Conservation (phyloP, 2,113 vertebrate species). For the Pongo pygmaeus region DNA sequence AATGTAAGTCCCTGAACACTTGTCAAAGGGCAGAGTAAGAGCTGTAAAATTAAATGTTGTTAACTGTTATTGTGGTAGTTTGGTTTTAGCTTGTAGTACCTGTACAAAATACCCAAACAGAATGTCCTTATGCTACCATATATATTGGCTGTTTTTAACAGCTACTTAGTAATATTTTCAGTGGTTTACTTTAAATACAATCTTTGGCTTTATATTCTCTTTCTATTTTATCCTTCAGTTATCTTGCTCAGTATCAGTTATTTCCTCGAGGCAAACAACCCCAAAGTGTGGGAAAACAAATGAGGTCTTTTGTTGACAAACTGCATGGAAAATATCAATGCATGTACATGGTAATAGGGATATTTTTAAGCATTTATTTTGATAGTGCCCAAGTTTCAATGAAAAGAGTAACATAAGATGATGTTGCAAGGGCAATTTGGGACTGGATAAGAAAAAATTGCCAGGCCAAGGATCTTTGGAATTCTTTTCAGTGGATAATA, state of each 20-base stretch:
- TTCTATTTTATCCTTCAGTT: neutral
- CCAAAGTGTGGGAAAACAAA: neutral
- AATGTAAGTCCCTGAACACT: neutral
- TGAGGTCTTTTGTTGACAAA: neutral
- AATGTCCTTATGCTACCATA: neutral
- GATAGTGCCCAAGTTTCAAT: neutral
- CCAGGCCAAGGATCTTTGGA: neutral
- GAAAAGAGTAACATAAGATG: neutral
- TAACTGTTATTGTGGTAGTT: neutral
- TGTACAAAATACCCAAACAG: neutral
- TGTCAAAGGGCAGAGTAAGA: neutral
- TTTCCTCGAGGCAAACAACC: neutral
- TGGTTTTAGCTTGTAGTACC: neutral
- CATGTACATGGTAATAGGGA: neutral
- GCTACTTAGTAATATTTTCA: neutral
- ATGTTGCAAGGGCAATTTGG: neutral
- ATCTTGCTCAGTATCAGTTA: neutral
- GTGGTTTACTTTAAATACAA: neutral
- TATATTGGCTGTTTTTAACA: neutral
- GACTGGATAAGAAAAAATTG: neutral
- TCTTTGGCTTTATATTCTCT: neutral
- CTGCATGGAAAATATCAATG: neutral
- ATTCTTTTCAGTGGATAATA: neutral
- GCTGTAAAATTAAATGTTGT: neutral
- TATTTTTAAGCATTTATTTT: constrained; percentile 34